Evolutionary conservation across 2,113 vertebrate species (phyloP), one percentile per base, ranked within the genome.

Genomic region (Myotis brandtii): DNA sequence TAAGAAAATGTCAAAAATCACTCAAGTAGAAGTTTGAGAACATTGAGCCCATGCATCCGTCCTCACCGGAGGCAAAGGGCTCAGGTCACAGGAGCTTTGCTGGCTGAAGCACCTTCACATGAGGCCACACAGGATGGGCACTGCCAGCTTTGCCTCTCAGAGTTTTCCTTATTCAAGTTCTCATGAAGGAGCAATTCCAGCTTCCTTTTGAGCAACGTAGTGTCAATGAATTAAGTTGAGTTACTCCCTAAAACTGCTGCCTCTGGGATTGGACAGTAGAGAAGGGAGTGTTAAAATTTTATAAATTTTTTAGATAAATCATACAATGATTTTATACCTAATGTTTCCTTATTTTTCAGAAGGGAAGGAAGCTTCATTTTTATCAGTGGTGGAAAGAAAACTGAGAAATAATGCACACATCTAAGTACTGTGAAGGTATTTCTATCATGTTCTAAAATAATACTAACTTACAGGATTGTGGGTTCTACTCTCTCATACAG

Each of bases 391-490:
- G 59, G 18, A 93, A 73, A 23, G 48, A 76, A 94, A 92, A 85
- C 4, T 20, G 52, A 52, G 8, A 54, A 56, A 6, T 48, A 32
- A 50, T 43, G 11, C 27, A 46, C 81, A 46, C 20, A 37, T 70
- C 27, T 80, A 70, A 37, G 43, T 54, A 54, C 48, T 59, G 9
- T 81, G 43, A 81, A 67, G 18, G 34, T 77, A 75, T 92, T 92
- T 86, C 87, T 95, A 56, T 18, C n/a, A 62, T 52, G 10, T 66
- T 88, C 7, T 52, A 40, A 93, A 81, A 85, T 72, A 85, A 27
- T 34, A 5, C 9, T 40, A 80, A 59, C 27, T 92, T 43, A 32
- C 11, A 89, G 25, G 4, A 72, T 20, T 72, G 37, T 48, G 46
- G 18, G 25, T 9, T 59, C 7, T 46, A 43, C 8, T 56, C 4